Base-by-base conservation (phyloP, 2,113 vertebrate genomes). In the Panurus biarmicus region DNA sequence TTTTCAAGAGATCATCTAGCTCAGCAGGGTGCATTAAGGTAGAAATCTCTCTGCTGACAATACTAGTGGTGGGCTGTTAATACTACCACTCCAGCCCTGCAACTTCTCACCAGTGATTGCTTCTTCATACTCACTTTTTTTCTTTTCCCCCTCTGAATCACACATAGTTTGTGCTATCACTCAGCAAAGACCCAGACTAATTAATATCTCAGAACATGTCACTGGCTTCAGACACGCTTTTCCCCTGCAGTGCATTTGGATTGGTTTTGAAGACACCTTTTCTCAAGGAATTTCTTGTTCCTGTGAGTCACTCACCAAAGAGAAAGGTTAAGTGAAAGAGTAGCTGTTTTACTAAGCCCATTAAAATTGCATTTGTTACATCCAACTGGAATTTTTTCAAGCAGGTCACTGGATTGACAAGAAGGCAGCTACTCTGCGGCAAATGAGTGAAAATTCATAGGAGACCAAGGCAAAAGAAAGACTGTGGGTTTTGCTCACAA, bases 381-480 rank as follows among this genome's bases (percentile, higher is more conserved):
- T 96, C 76, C 94, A 93, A 96, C 96, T 82, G 48, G 91, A 95
- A 95, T 97, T 89, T 89, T 97, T 97, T 96, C 56, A 96, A 94
- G 96, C 90, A 93, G 74, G 36, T 91, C 73, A 80, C 93, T 91
- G 88, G 88, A 96, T 86, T 97, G 96, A 96, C 90, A 93, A 95
- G 78, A 95, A 97, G 96, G 93, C 95, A 97, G 93, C 92, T 97
- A 95, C 77, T 96, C 79, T 90, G 88, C 38, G 40, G 90, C 87
- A 96, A 96, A 95, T 3, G 85, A 97, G 82, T 85, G 95, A 97
- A 98, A 98, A 97, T 96, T 97, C 96, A 96, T 96, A 95, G 93
- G 65, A 97, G 85, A 97, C 94, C 90, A 94, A 94, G 91, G 91
- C 79, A 95, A 96, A 97, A 97, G 89, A 96, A 96, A 97, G 88